Evolutionary conservation across 1,140 invertebrate species (phyloP), one percentile per base, ranked within the genome.

Genomic region (Steinernema feltiae): DNA sequence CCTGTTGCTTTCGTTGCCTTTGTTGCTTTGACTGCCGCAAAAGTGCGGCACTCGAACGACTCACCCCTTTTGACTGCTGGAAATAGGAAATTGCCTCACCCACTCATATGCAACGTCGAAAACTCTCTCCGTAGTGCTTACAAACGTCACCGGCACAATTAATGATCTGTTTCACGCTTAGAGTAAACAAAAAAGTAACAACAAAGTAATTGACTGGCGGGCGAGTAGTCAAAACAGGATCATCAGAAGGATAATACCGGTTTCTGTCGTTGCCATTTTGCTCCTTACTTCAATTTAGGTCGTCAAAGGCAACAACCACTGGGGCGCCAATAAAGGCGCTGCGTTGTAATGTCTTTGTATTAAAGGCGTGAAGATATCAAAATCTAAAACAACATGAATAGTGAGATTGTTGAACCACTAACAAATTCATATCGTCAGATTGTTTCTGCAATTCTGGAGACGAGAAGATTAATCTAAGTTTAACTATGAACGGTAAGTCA

Each of bases 311-410:
- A 63, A 63, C 53, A 15, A 21, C 53, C 35, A 41, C 7, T 27
- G 53, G 53, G 2, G 53, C 53, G 53, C 53, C 24, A 21, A 27
- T 63, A 21, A 63, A 63, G 24, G 24, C 12, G 53, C 24, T 63
- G 7, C 53, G 53, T 27, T 63, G 53, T 63, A 63, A 63, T 63
- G 53, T 63, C 53, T 63, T 63, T 63, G 24, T 63, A 27, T 63
- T 27, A 63, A n/a, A 63, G 53, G 53, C 53, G 53, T 21, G 53
- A 63, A 63, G 53, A 15, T 7, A 63, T 63, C 53, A 27, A 63
- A 63, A 63, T 15, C 7, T 63, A 63, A 63, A 63, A 63, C 53
- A 15, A 63, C 53, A 63, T 63, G 24, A n/a, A 7, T 63, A 3
- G 53, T 63, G 15, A 21, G 53, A 21, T 63, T 21, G 35, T 63